These are phyloP conservation scores for Ips typographus DNA, from an alignment of 1,140 invertebrate species.

Conservation along the genomic window DNA sequence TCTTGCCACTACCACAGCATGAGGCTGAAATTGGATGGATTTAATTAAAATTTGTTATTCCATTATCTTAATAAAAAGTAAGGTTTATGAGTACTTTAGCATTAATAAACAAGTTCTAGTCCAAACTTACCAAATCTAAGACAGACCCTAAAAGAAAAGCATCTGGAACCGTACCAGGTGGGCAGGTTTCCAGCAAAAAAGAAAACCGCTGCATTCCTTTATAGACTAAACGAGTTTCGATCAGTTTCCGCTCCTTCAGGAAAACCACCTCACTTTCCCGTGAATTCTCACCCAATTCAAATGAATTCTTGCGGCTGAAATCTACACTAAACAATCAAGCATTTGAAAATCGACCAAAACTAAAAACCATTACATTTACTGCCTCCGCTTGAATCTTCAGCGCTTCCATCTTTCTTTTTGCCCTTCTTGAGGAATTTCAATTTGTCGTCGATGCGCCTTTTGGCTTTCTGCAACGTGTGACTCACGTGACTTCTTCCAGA, in stretches of 20 bases:
- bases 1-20: slow-evolving; percentile 88
- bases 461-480: slow-evolving; percentile 71
- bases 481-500: slow-evolving; percentile 40
- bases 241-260: slow-evolving; percentile 79
- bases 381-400: slow-evolving; percentile 77
- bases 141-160: slow-evolving; percentile 92
- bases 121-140: slow-evolving; percentile 79
- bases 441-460: slow-evolving; percentile 82
- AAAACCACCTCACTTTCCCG: slow-evolving; percentile 84
- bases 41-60: background rate
- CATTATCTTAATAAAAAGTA: no score
- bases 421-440: slow-evolving; percentile 73
- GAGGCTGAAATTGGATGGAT: slow-evolving; percentile 63
- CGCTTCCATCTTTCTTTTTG: slow-evolving; percentile 83
- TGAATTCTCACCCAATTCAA: slow-evolving; percentile 74
- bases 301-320: slow-evolving; percentile 79
- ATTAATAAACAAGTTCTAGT: no score
- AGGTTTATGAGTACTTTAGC: no score
- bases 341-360: background rate
- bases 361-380: slow-evolving; percentile 57
- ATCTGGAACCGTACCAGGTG: slow-evolving; percentile 94
- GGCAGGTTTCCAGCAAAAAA: slow-evolving; percentile 91
- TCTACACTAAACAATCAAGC: slow-evolving; percentile 55
- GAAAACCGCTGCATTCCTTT: slow-evolving; percentile 82
- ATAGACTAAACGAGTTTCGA: slow-evolving; percentile 70